Evolutionary conservation across 2,888 invertebrate genomes (phyloP), one percentile per base, ranked within the genome.

Genomic region (Drosophila meridiana): DNA sequence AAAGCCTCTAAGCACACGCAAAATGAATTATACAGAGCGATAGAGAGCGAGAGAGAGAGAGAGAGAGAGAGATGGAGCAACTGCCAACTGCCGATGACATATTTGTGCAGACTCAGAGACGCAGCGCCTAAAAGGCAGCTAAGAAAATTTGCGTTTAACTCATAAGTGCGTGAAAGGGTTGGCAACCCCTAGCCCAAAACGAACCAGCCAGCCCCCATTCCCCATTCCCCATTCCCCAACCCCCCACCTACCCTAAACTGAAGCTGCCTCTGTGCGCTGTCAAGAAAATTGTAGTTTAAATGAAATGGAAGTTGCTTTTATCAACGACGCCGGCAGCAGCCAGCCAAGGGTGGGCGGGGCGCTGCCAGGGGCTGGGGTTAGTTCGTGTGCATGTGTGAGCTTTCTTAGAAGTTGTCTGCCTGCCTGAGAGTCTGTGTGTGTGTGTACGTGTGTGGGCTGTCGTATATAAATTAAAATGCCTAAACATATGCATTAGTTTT

Each of bases 401-500:
- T 90, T 90, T 90, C 83, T 84, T 84, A 83, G 90, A 84, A 84
- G 80, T 90, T 90, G 48, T 66, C 73, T 78, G 53, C 73, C 59
- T 55, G 42, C 11, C 45, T 55, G 32, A 36, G 32, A 34, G 11
- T 47, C 38, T 70, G 69, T 63, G 56, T 57, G 56, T 53, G 55
- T 53, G 57, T 58, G 52, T 56, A 56, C 69, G 58, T 47, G 81
- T 60, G 69, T 62, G 78, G 81, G 67, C 61, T 81, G 90, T 88
- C 83, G 84, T 89, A 90, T 88, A 91, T 91, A 91, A 88, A 88
- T 88, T 88, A 88, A 88, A 88, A 88, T 90, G 90, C 88, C 88
- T 88, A 91, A 91, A 91, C 88, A 91, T 88, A 91, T 88, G 88
- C 91, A 89, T 90, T 90, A 89, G 90, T 91, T 91, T 91, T 87